Conservation (phyloP, 2,888 invertebrate species). For the Tipula unca region DNA sequence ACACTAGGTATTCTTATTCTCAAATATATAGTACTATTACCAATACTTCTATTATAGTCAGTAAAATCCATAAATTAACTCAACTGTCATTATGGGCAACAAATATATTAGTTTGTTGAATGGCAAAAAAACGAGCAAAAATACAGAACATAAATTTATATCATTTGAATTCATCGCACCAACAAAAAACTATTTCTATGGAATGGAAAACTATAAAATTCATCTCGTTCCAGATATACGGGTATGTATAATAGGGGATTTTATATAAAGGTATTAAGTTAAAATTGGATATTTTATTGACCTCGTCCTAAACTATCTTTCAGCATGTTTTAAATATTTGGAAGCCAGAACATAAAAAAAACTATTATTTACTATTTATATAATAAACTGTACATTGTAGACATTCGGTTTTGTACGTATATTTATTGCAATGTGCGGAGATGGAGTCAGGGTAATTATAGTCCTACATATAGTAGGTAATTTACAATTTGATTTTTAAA, state of each 20-base stretch:
- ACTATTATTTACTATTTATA: background rate
- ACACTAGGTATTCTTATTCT: too few relatives aligned
- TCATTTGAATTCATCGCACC: background rate
- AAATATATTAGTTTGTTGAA: conserved; percentile 8
- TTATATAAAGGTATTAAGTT: background rate
- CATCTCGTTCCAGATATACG: background rate
- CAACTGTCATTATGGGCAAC: background rate
- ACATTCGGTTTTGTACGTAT: background rate
- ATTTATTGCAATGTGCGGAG: background rate
- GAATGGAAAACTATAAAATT: background rate
- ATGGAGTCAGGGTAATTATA: background rate
- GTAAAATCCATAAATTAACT: background rate
- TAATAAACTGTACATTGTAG: background rate
- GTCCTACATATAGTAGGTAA: too few relatives aligned
- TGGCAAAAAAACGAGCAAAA: background rate
- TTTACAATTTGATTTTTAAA: background rate
- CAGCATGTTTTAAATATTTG: background rate
- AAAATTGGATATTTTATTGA: conserved; percentile 14
- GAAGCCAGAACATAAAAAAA: background rate
- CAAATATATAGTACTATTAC: too few relatives aligned
- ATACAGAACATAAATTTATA: background rate
- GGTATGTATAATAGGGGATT: background rate
- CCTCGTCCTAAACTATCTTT: background rate
- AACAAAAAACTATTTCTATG: background rate
- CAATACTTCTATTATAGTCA: too few relatives aligned